Evolutionary conservation across 2,888 invertebrate species (phyloP), one percentile per base, ranked within the genome.

Genomic region (Notocelia uddmanniana): DNA sequence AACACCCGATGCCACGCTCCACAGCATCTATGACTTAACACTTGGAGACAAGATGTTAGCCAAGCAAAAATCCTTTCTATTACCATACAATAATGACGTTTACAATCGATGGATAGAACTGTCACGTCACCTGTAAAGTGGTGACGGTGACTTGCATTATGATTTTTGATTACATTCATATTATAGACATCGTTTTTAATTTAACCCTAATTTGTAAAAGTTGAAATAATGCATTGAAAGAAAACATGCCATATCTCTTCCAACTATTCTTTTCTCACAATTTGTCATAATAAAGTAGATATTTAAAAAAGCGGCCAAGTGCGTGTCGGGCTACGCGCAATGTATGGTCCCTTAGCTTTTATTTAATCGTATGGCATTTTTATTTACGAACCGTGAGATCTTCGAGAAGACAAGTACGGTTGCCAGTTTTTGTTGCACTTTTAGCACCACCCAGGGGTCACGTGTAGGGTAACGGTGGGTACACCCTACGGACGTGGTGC

Each of bases 1-100:
- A 5, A 78, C 81, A 76, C 81, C 75, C 75, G 67, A 54, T 66
- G 45, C 45, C 18, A 50, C 18, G 50, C 41, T 64, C 60, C 48
- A 57, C 15, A 11, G 69, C 54, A 41, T 60, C 60, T 55, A 55
- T 62, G 62, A 69, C 23, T 68, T 69, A 31, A 54, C 21, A 45
- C 19, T 18, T 37, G 15, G 2, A 34, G 23, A 50, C 59, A 45
- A 54, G 41, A 41, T 55, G 23, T 26, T 50, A 45, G 31, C 13
- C 34, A 60, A 13, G 26, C 34, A 26, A 50, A 34, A 62, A 2
- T 62, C 21, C 37, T 15, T 13, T 54, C 18, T 62, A 71, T 48
- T 67, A 1, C 26, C 37, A 26, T 19, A 11, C 15, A 18, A 37
- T 68, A 57, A 62, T 48, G 68, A 62, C 13, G 15, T 13, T 26